Evolutionary conservation across 2,113 vertebrate genomes (phyloP), one percentile per base, ranked within the genome.

Genomic region (Tragelaphus strepsiceros): DNA sequence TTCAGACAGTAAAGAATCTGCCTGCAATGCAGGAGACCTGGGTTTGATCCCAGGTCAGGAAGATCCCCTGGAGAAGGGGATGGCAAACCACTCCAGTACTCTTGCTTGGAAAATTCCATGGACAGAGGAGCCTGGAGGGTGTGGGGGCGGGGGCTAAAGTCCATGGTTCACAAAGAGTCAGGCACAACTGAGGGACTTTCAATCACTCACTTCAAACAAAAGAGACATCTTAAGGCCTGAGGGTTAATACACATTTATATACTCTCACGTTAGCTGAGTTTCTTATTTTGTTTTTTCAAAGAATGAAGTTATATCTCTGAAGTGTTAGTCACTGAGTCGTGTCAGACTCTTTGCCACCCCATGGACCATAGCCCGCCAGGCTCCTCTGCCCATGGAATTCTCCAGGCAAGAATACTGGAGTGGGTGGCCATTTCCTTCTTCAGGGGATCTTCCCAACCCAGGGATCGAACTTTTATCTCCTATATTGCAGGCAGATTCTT

Each of bases 201-300:
- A 74, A 0, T 74, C 67, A 74, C 19, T 74, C 67, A 39, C n/a
- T 71, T 12, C 90, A 84, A 24, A 87, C 78, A 6, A 58, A 89
- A 89, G 77, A 78, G 30, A 35, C 7, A 96, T 24, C 43, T 35
- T 30, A 93, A 92, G 53, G 28, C n/a, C 61, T 77, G 32, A 71
- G 35, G 43, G 35, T 88, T 58, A 97, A 93, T 78, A 43, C 22
- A 71, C 64, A 59, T 80, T 89, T 74, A 78, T 17, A 80, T 54
- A 58, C 21, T 35, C 24, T 84, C 58, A 58, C 26, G 19, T 10
- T 84, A 39, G 5, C n/a, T 74, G 16, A 5, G 58, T 51, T 53
- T 90, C 59, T 46, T 80, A 46, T 82, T 84, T 61, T 82, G 32
- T 10, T 56, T 84, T 51, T 53, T 49, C 61, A 30, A 87, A 96